phyloP scores from a whole-genome alignment of 1,140 invertebrate species.

The Rhagoletis pomonella region DNA sequence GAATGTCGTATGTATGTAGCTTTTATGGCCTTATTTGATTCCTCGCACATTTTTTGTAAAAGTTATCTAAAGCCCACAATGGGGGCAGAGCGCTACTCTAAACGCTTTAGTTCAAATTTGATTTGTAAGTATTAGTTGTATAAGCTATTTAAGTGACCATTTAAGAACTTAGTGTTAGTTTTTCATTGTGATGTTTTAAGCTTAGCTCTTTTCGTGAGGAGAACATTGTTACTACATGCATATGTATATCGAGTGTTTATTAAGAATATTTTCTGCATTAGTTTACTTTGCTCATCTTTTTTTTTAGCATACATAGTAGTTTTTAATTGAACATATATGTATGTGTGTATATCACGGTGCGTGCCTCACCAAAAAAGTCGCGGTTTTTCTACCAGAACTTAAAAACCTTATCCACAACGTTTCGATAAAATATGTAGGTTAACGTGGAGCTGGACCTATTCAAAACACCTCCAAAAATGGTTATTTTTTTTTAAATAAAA shows the following conservation, averaged over 20 bases:
- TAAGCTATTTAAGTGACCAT: not conserved
- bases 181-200: slow-evolving; percentile 41
- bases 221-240: not conserved
- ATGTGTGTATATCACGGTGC: not conserved
- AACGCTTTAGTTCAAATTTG: slow-evolving; percentile 43
- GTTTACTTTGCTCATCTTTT: not conserved
- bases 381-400: no score
- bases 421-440: no score
- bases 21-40: not conserved
- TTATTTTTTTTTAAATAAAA: no score
- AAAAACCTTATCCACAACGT: no score
- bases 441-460: no score
- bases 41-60: not conserved
- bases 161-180: slow-evolving; percentile 31
- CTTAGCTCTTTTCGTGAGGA: slow-evolving; percentile 6
- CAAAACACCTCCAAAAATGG: no score
- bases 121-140: slow-evolving; percentile 14
- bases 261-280: not conserved
- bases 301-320: not conserved
- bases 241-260: not conserved
- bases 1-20: not conserved
- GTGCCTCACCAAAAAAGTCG: no score
- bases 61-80: not conserved
- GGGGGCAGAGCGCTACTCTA: not conserved
- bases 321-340: no score